Conservation (phyloP, 2,888 invertebrate species). For the Troglohyphantes excavatus region DNA sequence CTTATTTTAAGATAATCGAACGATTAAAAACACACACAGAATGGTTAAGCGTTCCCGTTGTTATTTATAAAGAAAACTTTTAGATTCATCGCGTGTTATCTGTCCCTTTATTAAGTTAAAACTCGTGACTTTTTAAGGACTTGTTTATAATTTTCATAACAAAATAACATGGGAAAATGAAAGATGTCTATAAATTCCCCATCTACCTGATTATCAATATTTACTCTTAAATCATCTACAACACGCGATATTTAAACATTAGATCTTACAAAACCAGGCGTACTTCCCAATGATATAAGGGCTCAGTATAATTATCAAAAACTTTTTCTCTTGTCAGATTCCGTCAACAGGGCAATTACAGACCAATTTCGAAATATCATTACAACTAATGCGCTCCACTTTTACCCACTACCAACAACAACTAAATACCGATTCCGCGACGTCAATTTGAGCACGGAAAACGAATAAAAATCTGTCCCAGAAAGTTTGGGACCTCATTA, state of each 20-base stretch:
- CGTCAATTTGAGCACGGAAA: background rate
- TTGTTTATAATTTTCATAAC: too few species aligned
- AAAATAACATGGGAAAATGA: too few species aligned
- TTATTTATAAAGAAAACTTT: too few species aligned
- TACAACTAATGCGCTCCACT: background rate
- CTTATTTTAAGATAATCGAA: too few species aligned
- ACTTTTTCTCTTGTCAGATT: background rate
- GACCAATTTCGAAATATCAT: background rate
- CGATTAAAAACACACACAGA: too few species aligned
- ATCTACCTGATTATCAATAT: conserved; percentile 14
- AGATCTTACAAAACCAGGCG: background rate
- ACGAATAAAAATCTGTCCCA: background rate
- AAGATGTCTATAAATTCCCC: too few species aligned
- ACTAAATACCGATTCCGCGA: conserved; percentile 22
- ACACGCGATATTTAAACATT: conserved; percentile 1
- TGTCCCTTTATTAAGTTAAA: too few species aligned
- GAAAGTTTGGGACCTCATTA: conserved; percentile 37
- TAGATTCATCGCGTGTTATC: too few species aligned
- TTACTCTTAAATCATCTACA: background rate
- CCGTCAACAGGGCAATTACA: background rate
- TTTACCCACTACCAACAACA: background rate
- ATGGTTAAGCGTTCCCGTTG: too few species aligned
- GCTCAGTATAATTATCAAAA: conserved; percentile 6
- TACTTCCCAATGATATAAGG: background rate
- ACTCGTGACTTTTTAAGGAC: too few species aligned